Percentiles rank a stretch among this genome's conserved stretches.
Conservation (phyloP, 1,140 invertebrate species). For the Drosophila gunungcola region DNA sequence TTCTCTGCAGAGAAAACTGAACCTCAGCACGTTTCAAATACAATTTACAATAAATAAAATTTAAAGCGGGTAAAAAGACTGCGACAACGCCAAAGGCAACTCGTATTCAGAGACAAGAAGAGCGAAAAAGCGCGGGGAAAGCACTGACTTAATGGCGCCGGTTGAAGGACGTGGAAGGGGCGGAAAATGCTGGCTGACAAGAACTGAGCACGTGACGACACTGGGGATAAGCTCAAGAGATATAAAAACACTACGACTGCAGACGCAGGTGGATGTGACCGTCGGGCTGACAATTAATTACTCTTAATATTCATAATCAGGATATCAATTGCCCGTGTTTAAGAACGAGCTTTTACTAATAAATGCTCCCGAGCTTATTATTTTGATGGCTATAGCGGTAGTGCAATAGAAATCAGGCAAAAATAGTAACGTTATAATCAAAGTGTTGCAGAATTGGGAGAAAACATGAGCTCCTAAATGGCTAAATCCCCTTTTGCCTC, state of each 20-base stretch:
- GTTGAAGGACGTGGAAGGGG: constrained; percentile 5
- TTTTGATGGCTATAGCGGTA: too few species aligned
- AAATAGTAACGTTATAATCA: too few species aligned
- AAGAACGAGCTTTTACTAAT: background rate
- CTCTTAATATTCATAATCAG: constrained; percentile 7
- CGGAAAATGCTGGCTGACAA: background rate
- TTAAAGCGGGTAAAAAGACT: constrained; percentile 76
- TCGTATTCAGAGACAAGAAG: constrained; percentile 31
- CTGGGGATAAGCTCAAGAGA: constrained; percentile 52
- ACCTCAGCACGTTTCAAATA: constrained; percentile 83
- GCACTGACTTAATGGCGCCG: constrained; percentile 68
- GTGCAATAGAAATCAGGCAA: too few species aligned
- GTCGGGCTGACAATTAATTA: constrained; percentile 38
- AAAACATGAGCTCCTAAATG: too few species aligned
- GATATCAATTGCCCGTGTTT: background rate
- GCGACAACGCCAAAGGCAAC: constrained; percentile 58
- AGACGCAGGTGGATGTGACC: constrained; percentile 2
- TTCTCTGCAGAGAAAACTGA: constrained; percentile 58
- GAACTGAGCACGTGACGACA: constrained; percentile 66
- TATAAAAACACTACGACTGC: constrained; percentile 32
- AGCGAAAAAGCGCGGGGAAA: constrained; percentile 15
- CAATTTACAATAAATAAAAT: constrained; percentile 83
- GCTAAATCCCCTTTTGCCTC: too few species aligned
- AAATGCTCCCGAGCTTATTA: background rate
- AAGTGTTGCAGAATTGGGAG: too few species aligned